Percentiles rank a stretch among this genome's conserved stretches.
phyloP scores from a whole-genome alignment of 2,113 vertebrate genomes.

The Paradoxurus hermaphroditus region DNA sequence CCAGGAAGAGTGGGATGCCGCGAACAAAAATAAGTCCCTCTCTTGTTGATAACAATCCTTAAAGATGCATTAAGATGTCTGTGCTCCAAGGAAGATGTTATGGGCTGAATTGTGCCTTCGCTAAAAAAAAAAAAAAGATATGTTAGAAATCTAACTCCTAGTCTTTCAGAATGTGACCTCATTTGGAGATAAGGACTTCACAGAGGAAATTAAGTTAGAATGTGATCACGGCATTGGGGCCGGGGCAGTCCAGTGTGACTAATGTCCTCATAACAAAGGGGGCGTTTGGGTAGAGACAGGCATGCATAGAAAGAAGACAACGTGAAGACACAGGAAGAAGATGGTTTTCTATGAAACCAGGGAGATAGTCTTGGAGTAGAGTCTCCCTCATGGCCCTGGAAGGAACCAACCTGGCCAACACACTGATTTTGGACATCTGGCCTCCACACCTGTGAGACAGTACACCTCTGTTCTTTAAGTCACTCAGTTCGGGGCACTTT shows the following conservation, averaged over 20 bases:
- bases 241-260: not conserved
- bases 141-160: not conserved
- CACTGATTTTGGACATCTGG: not conserved
- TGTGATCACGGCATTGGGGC: not conserved
- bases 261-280: not conserved
- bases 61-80: not conserved
- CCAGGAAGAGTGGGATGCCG: not conserved
- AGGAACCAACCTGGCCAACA: no score
- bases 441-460: not conserved
- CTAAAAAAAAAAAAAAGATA: not conserved
- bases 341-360: fast-evolving
- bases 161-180: not conserved
- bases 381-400: not conserved
- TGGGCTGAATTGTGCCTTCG: not conserved
- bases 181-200: not conserved
- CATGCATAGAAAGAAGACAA: not conserved
- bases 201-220: not conserved
- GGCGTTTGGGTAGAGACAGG: not conserved
- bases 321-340: not conserved
- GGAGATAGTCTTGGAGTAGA: no score
- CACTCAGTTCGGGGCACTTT: not conserved
- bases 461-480: not conserved
- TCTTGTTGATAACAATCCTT: not conserved
- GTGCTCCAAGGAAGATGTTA: not conserved
- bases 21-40: not conserved